Evolutionary conservation across 2,113 vertebrate species (phyloP), one percentile per base, ranked within the genome.

Genomic region (Rhynchomys soricoides): DNA sequence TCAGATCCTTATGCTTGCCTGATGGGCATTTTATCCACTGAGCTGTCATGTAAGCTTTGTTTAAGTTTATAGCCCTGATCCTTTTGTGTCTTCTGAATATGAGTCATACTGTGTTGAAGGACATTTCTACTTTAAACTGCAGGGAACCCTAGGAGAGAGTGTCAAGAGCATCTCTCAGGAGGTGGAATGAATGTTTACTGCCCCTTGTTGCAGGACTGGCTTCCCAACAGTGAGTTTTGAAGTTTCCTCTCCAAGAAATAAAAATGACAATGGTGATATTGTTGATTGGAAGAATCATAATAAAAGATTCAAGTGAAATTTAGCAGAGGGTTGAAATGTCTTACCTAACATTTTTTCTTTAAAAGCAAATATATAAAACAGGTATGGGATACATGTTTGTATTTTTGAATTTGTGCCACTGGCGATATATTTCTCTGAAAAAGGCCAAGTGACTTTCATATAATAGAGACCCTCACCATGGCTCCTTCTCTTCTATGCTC

Each of bases 261-360:
- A 90, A 86, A 77, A 93, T 71, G 40, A 34, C 83, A 13, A 16
- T 29, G 37, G 37, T 48, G 31, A 13, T 59, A 37, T 7, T 59
- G 13, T 9, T 86, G 82, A n/a, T 37, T 34, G 48, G 43, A 64
- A 77, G 37, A 59, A 68, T 10, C 17, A 94, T 37, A 66, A 40
- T 48, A 26, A 91, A 85, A 70, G 1, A 45, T 88, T 92, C 62
- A 94, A 92, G n/a, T 94, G 26, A 75, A 95, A 96, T 88, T 70
- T 78, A 94, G 66, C 29, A 26, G 74, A 91, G 13, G 48, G 62
- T n/a, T 70, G 7, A 83, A 62, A n/a, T 85, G 16, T 79, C 62
- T 93, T 66, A 26, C 12, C 0, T 43, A 77, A 86, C 40, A 77
- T 37, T 70, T 59, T 90, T 57, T 52, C 13, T 68, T 93, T 87